Conservation (phyloP, 2,797 vertebrate genomes). For the Numenius phaeopus region DNA sequence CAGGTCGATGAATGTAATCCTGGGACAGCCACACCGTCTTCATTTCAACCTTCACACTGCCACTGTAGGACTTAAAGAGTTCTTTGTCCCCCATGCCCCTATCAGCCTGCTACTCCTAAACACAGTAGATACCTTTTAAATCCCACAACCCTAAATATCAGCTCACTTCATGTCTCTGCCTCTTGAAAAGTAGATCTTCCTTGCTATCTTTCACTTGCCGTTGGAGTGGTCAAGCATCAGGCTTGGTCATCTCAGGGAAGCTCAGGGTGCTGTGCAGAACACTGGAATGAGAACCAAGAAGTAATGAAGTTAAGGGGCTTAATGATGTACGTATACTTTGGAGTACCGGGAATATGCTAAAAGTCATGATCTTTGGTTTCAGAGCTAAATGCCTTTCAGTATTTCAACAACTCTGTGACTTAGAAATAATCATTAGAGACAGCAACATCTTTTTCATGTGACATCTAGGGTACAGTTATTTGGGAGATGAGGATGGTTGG, state of each 20-base stretch:
- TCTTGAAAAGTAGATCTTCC: neutral
- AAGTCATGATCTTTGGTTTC: neutral
- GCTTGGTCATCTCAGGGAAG: neutral
- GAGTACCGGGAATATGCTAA: neutral
- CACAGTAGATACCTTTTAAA: neutral
- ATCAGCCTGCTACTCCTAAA: neutral
- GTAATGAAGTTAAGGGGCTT: neutral
- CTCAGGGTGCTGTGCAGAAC: neutral
- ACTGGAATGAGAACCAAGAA: neutral
- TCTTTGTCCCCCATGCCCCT: neutral
- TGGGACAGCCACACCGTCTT: neutral
- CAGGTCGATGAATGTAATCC: neutral
- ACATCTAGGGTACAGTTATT: accelerated
- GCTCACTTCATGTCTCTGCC: neutral
- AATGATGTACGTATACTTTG: neutral
- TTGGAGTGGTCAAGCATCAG: neutral
- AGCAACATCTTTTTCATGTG: neutral
- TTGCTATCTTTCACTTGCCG: neutral
- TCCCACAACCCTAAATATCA: neutral
- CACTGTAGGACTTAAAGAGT: neutral
- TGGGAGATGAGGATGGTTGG: neutral
- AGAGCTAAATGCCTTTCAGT: neutral
- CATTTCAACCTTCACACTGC: neutral
- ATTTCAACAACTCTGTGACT: accelerated
- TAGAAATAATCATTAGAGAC: neutral